phyloP scores from a whole-genome alignment of 2,113 vertebrate genomes.

The rabbit (Oryctolagus cuniculus) region mOryCun1.1 NC_091432.1:228948501-228949000 shows the following conservation, averaged over 20 bases:
- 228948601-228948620: not conserved
- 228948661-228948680: not conserved
- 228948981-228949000: constrained; percentile 40
- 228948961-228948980: constrained; percentile 37
- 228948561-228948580: not conserved
- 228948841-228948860: not conserved
- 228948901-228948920: not conserved
- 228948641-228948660: constrained; percentile 14
- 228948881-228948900: not conserved
- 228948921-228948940: not conserved
- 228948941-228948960: not conserved
- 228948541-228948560: constrained; percentile 28
- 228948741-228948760: not conserved
- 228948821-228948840: not conserved
- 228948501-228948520: constrained; percentile 11
- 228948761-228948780: not conserved
- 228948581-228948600: constrained; percentile 54
- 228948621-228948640: constrained; percentile 31
- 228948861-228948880: not conserved
- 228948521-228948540: constrained; percentile 42
- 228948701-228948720: not conserved
- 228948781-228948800: not conserved
- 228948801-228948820: not conserved
- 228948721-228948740: constrained; percentile 20
- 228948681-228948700: not conserved